Conservation (phyloP, 1,140 invertebrate species). For the Polyergus mexicanus region DNA sequence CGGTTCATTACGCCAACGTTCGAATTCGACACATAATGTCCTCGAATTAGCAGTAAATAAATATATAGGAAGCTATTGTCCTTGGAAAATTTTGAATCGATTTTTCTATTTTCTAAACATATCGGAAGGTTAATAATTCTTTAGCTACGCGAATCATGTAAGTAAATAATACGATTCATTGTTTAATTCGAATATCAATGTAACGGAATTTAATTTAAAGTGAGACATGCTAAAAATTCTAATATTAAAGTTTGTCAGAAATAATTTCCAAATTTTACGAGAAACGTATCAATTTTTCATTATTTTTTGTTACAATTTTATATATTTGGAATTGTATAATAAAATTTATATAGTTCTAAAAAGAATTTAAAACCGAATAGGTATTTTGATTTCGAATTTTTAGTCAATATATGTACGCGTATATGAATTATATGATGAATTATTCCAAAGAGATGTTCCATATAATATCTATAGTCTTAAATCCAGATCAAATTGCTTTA, state of each 20-base stretch:
- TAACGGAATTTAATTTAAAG: not conserved
- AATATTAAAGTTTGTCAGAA: not conserved
- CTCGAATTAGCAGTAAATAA: not conserved
- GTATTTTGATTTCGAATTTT: not conserved
- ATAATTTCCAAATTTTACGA: not conserved
- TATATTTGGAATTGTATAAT: too few species aligned
- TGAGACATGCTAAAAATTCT: not conserved
- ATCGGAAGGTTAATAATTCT: not conserved
- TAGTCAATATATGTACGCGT: not conserved
- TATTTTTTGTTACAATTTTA: not conserved
- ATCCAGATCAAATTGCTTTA: too few species aligned
- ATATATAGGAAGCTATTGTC: not conserved
- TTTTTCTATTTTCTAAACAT: not conserved
- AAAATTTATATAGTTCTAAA: not conserved
- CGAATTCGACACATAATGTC: not conserved
- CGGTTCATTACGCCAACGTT: constrained; percentile 2
- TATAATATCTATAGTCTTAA: not conserved
- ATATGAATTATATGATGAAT: not conserved
- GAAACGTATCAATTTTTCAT: not conserved
- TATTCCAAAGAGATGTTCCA: not conserved
- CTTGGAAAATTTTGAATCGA: not conserved
- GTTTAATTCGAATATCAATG: not conserved
- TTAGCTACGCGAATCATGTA: not conserved
- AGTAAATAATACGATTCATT: not conserved
- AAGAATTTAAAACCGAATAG: not conserved